A percentile compares a stretch with the other conserved stretches of the same genome.
phyloP scores from a whole-genome alignment of 1,140 invertebrate species.

The Lasioglossum albipes region DNA sequence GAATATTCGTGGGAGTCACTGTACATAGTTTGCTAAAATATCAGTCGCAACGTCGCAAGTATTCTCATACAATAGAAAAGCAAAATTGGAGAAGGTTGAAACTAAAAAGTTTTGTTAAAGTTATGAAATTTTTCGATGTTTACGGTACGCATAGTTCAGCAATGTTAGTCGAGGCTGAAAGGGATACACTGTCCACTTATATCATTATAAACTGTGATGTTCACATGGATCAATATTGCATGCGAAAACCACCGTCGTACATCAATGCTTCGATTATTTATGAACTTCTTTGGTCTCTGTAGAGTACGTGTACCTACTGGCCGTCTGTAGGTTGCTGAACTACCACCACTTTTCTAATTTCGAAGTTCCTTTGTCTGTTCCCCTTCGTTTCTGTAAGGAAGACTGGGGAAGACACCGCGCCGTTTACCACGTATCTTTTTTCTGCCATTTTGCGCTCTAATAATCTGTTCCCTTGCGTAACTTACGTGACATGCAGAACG shows the following conservation, averaged over 20 bases:
- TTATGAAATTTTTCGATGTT: slow-evolving; percentile 8
- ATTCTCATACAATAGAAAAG: neutral
- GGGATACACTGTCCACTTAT: slow-evolving; percentile 64
- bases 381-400: neutral
- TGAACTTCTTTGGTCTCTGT: slow-evolving; percentile 76
- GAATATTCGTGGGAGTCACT: too few species aligned
- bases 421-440: neutral
- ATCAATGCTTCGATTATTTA: slow-evolving; percentile 79
- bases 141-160: slow-evolving; percentile 36
- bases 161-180: slow-evolving; percentile 33
- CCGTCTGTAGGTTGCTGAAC: slow-evolving; percentile 71
- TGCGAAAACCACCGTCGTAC: slow-evolving; percentile 77
- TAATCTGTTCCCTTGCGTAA: neutral
- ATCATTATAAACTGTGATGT: slow-evolving; percentile 75
- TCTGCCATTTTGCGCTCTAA: neutral
- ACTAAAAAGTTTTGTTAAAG: neutral
- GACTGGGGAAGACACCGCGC: neutral
- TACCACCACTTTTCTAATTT: slow-evolving; percentile 60
- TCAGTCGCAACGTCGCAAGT: neutral
- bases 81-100: neutral
- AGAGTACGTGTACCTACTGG: slow-evolving; percentile 64
- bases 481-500: neutral
- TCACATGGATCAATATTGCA: slow-evolving; percentile 78
- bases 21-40: too few species aligned
- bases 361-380: slow-evolving; percentile 23